phyloP scores from a whole-genome alignment of 2,888 invertebrate genomes.

The Chydorus sphaericus region DNA sequence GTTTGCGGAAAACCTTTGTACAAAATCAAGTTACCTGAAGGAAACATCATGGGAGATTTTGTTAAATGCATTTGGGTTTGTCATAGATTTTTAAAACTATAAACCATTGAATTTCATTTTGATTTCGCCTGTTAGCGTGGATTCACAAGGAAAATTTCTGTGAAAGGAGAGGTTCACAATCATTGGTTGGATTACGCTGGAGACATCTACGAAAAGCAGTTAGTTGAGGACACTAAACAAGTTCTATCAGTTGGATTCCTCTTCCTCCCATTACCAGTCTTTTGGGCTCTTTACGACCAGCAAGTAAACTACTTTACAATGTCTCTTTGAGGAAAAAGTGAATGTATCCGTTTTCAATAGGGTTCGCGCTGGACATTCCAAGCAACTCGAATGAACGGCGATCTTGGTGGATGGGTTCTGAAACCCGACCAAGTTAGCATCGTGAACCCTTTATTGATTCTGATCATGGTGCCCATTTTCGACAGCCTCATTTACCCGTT shows the following conservation, averaged over 20 bases:
- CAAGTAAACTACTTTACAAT: conserved; percentile 49
- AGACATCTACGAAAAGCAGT: conserved; percentile 49
- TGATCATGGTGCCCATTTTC: conserved; percentile 71
- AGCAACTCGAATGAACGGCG: conserved; percentile 73
- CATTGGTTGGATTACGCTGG: conserved; percentile 89
- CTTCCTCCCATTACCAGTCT: conserved; percentile 79
- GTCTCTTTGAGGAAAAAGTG: too few relatives aligned
- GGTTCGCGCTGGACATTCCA: conserved; percentile 87
- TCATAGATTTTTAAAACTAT: conserved; percentile 21
- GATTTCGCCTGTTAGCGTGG: conserved; percentile 25
- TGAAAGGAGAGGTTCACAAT: conserved; percentile 33
- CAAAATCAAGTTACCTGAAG: conserved; percentile 57
- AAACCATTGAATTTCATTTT: not conserved
- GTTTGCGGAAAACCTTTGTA: conserved; percentile 61
- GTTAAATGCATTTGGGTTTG: conserved; percentile 51
- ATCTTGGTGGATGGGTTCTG: conserved; percentile 49
- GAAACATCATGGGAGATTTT: conserved; percentile 67
- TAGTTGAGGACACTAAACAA: conserved; percentile 65
- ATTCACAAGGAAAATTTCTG: conserved; percentile 21
- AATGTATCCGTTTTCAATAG: too few relatives aligned
- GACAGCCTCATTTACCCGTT: conserved; percentile 66
- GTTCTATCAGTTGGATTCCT: conserved; percentile 59
- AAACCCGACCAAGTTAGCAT: conserved; percentile 95
- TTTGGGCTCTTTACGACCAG: conserved; percentile 95
- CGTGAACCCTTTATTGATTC: conserved; percentile 69